phyloP scores from a whole-genome alignment of 2,797 vertebrate species.

The Glossophaga mutica region DNA sequence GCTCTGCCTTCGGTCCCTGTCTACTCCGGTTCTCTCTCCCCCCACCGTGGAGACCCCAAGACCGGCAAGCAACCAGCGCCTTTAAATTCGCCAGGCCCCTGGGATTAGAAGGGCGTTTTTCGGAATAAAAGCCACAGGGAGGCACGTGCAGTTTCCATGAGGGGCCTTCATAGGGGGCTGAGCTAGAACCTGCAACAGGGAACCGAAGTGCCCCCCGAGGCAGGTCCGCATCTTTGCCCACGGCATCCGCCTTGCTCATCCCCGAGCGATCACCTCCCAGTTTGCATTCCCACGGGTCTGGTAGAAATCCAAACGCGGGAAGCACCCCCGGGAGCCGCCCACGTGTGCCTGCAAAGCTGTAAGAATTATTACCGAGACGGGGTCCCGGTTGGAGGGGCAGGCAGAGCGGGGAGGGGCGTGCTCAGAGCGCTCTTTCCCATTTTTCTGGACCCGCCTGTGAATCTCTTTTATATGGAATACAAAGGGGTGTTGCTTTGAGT shows the following conservation, averaged over 20 bases:
- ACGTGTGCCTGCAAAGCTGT: neutral
- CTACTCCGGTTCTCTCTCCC: neutral
- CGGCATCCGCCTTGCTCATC: no score
- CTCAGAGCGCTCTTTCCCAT: fast-evolving
- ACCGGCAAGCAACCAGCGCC: neutral
- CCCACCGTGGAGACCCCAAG: neutral
- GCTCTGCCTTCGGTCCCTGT: neutral
- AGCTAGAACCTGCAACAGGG: neutral
- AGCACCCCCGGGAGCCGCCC: neutral
- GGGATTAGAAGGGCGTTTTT: neutral
- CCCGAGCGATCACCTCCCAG: neutral
- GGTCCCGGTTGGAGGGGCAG: no score
- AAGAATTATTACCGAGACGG: neutral
- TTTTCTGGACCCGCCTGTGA: no score
- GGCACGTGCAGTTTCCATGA: neutral
- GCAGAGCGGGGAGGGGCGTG: no score
- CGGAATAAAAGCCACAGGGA: neutral
- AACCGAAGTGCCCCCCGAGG: neutral
- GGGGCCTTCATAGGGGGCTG: neutral
- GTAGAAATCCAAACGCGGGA: neutral
- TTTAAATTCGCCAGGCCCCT: neutral
- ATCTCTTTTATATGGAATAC: neutral
- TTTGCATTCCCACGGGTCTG: neutral
- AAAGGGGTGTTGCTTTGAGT: neutral
- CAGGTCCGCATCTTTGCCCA: neutral